phyloP scores from a whole-genome alignment of 2,113 vertebrate species.

The Rhegmatorhina hoffmannsi region DNA sequence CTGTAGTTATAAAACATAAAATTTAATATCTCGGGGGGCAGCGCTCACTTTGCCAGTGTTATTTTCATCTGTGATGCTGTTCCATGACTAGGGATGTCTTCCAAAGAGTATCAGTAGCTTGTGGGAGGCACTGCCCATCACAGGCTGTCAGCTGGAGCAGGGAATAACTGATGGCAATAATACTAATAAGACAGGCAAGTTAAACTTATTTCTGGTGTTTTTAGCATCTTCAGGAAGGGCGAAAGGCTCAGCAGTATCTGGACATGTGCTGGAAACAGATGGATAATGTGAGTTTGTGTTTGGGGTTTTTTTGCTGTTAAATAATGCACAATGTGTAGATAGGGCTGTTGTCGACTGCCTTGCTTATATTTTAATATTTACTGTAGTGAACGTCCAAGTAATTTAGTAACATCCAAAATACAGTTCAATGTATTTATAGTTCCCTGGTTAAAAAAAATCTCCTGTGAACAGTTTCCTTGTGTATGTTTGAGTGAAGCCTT shows the following conservation, averaged over 20 bases:
- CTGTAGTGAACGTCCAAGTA: background rate
- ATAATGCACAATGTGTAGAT: background rate
- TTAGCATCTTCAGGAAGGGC: slow-evolving; percentile 97
- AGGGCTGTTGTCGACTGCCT: background rate
- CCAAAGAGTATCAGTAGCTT: background rate
- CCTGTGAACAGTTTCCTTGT: background rate
- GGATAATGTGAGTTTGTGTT: slow-evolving; percentile 90
- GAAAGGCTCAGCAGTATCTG: slow-evolving; percentile 95
- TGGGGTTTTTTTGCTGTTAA: background rate
- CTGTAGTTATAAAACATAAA: background rate
- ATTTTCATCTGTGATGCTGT: background rate
- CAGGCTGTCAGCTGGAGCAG: background rate
- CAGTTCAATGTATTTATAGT: background rate
- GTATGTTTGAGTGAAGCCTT: background rate
- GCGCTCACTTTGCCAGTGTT: background rate
- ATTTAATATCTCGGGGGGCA: background rate
- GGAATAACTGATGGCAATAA: background rate
- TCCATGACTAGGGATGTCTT: background rate
- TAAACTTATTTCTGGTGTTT: slow-evolving; percentile 25
- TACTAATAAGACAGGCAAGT: background rate
- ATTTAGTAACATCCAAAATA: background rate
- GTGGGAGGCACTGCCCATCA: background rate
- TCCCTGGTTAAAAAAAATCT: background rate
- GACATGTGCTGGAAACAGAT: slow-evolving; percentile 99
- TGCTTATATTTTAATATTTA: background rate